Base-by-base conservation (phyloP, 1,140 invertebrate genomes). In the Caenorhabditis brenneri region DNA sequence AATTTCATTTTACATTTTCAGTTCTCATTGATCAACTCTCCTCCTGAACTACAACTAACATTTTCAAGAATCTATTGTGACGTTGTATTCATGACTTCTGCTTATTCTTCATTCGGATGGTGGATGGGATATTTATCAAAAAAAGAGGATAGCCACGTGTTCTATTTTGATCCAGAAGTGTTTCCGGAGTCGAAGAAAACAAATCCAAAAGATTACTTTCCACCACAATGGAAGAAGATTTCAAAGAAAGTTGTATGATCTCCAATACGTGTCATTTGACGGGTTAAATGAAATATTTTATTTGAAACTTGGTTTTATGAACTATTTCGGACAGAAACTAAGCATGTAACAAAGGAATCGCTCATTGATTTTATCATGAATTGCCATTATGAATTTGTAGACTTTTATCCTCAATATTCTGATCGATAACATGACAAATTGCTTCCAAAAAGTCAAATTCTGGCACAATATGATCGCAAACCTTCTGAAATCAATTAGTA, bases 51-150 rank as follows among this genome's bases (percentile, higher is more conserved):
- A 12, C 65, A 74, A 24, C 10, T 74, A 4, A 42, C 36, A 33
- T 74, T 74, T 12, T 74, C 65, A 0, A 39, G 36, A 42, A n/a
- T 74, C 36, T 42, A 74, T 42, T 74, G 65, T 74, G 65, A 74
- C 15, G 65, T 31, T 74, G 65, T 74, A 0, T 74, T 74, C 10
- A 4, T 74, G 7, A 74, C 65, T n/a, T 31, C 24, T 74, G 36
- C 65, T 22, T 42, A 74, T 12, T 74, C 65, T 12, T 22, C 65
- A 27, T 24, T 42, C n/a, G 65, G 65, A 74, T 74, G 65, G 65
- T 74, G 65, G 65, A 42, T 74, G 36, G 65, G 65, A 46, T 74
- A 46, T 42, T 74, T 74, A 36, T 33, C 65, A 39, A 74, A 19
- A 27, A n/a, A 74, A 12, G 65, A 74, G 10, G 10, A 74, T 9